Evolutionary conservation across 2,888 invertebrate species (phyloP), one percentile per base, ranked within the genome.

Genomic region (Ophion ellenae): DNA sequence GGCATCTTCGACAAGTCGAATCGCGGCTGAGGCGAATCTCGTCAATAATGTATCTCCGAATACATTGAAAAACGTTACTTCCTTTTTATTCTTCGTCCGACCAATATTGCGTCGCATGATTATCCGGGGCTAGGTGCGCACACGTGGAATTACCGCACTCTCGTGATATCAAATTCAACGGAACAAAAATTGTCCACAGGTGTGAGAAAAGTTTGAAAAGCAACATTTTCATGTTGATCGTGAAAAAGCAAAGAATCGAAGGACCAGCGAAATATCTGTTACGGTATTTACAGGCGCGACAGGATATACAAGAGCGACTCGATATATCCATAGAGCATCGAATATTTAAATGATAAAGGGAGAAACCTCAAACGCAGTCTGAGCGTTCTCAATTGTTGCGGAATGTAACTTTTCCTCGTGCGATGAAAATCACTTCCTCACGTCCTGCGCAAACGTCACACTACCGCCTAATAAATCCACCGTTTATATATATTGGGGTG

Each of bases 1-100:
- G 77, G 69, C 70, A 77, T 84, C 69, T 79, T 64, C 64, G 45
- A 47, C 53, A 71, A 59, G 71, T 75, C 14, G 32, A 32, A 36
- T 66, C 63, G 59, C 24, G 47, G 47, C 47, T 14, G 10, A 4
- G 47, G 14, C 47, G 47, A 47, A 53, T 53, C 17, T 17, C 53
- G 53, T 17, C 53, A 17, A 40, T 40, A 40, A 40, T 40, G 40
- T 40, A 40, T 40, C 40, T 40, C 40, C 9, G 7, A 9, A 40
- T 40, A 40, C 40, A 40, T 40, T 40, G 9, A 40, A 40, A 40
- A 40, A 40, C 6, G 40, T 40, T 10, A 40, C 40, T 70, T 32
- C 32, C 24, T 14, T 61, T 64, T 14, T 78, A 40, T 63, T 53
- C 63, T 70, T 63, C 10, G n/a, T 61, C 24, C 20, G 63, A 63